Conservation (phyloP, 2,797 vertebrate genomes). For the Balearica regulorum region DNA sequence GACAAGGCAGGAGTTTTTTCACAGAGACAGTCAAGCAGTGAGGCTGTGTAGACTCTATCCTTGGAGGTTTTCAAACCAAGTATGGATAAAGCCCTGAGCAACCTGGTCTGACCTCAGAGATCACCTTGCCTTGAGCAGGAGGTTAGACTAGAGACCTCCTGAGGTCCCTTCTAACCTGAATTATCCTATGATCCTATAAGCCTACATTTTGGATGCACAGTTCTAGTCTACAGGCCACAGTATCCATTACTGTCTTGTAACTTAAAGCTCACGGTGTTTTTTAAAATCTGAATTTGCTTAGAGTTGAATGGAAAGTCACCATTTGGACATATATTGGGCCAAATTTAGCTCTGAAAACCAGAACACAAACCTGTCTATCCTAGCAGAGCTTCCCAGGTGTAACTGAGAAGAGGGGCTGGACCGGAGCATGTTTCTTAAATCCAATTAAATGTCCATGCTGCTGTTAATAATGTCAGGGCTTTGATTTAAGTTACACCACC, state of each 20-base stretch:
- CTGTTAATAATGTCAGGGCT: background rate
- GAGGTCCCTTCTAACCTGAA: background rate
- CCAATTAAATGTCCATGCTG: background rate
- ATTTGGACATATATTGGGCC: background rate
- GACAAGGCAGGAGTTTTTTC: background rate
- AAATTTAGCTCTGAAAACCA: background rate
- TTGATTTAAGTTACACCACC: background rate
- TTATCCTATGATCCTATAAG: background rate
- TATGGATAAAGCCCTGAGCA: background rate
- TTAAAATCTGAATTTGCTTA: background rate
- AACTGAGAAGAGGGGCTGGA: background rate
- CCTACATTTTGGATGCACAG: background rate
- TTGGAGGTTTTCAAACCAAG: background rate
- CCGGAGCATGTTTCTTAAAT: background rate
- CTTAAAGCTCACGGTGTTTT: background rate
- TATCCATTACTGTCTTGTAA: background rate
- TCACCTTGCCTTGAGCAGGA: background rate
- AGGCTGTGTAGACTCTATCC: background rate
- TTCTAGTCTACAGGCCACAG: background rate
- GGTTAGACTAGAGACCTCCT: background rate
- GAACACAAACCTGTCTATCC: background rate
- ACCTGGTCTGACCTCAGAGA: background rate
- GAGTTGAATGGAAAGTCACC: background rate
- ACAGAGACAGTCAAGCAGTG: background rate
- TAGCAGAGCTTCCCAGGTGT: background rate